Evolutionary conservation across 2,888 invertebrate genomes (phyloP), one percentile per base, ranked within the genome.

Genomic region (Aleiodes testaceus): DNA sequence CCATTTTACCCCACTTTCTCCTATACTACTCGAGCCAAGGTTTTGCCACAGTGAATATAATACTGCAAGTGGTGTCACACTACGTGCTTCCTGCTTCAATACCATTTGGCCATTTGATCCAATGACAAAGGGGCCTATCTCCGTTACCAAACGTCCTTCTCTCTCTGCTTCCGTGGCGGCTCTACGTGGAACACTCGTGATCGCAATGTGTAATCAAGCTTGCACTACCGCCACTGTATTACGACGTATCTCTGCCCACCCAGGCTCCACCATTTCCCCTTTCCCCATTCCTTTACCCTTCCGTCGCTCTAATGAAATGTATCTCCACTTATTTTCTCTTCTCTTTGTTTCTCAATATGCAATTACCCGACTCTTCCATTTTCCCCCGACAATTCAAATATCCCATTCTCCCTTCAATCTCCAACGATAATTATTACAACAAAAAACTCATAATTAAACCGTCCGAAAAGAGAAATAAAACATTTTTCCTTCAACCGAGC

Each of bases 21-120:
- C 36, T 6, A 16, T 16, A 47, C 7, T 47, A 47, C 12, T 12
- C 45, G 45, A 45, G n/a, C 45, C 14, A n/a, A n/a, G n/a, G n/a
- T n/a, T n/a, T 12, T n/a, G 14, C 74, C 76, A 69, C 75, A 77
- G 74, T 81, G 26, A 4, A 26, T 5, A 26, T 26, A 26, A 26
- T 26, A 26, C 9, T 11, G 11, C 36, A 11, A 36, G 11, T 36
- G 82, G 84, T 85, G 85, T 85, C 85, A 85, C 83, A 84, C 85
- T 85, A 86, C 85, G 86, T 83, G 84, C 84, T 84, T 84, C 86
- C 85, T 85, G 86, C 84, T 82, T 80, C 79, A 80, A 82, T 80
- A 80, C 80, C 74, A 75, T 75, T 75, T 72, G 68, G 70, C 80
- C 74, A 75, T 75, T 75, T 72, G 68, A 70, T 65, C 78, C 75